These are phyloP conservation scores for Parauchenoglanis punctatus DNA, from an alignment of 2,797 vertebrate species.

Conservation along the genomic window DNA sequence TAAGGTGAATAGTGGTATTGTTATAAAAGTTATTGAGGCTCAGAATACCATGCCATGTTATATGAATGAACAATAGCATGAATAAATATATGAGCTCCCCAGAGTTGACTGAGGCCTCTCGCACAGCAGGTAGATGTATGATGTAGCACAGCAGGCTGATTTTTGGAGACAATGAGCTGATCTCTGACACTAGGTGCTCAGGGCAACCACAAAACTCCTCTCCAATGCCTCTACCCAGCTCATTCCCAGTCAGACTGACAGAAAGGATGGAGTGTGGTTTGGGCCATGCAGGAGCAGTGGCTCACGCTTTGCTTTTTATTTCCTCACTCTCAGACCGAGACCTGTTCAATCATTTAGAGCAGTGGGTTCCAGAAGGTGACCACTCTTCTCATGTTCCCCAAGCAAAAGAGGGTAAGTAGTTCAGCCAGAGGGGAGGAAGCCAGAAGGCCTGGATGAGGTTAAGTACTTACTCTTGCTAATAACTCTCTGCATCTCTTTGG, in stretches of 20 bases:
- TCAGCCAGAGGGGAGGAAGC: conserved; percentile 46
- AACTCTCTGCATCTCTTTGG: conserved; percentile 35
- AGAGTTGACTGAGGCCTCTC: conserved; percentile 36
- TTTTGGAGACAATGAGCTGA: conserved; percentile 46
- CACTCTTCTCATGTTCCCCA: conserved; percentile 42
- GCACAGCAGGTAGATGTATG: conserved; percentile 52
- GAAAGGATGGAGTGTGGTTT: background rate
- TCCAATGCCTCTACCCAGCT: background rate
- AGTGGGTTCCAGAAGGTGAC: conserved; percentile 47
- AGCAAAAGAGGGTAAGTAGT: conserved; percentile 44
- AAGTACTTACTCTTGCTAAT: conserved; percentile 49
- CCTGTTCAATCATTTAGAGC: conserved; percentile 53
- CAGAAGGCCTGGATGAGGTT: conserved; percentile 38
- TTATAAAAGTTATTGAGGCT: conserved; percentile 22
- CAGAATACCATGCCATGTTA: conserved; percentile 29
- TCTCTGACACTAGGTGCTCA: conserved; percentile 28
- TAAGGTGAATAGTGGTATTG: conserved; percentile 45
- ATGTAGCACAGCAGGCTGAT: conserved; percentile 24
- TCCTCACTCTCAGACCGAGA: conserved; percentile 27
- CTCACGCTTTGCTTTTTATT: conserved; percentile 38
- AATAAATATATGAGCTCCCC: conserved; percentile 37
- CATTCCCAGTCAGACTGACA: conserved; percentile 35
- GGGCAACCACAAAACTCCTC: conserved; percentile 46
- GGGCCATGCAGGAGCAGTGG: conserved; percentile 1
- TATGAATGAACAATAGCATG: conserved; percentile 46